These are phyloP conservation scores for Poecilia gillii DNA, from an alignment of 2,797 vertebrate species.

Conservation along the genomic window DNA sequence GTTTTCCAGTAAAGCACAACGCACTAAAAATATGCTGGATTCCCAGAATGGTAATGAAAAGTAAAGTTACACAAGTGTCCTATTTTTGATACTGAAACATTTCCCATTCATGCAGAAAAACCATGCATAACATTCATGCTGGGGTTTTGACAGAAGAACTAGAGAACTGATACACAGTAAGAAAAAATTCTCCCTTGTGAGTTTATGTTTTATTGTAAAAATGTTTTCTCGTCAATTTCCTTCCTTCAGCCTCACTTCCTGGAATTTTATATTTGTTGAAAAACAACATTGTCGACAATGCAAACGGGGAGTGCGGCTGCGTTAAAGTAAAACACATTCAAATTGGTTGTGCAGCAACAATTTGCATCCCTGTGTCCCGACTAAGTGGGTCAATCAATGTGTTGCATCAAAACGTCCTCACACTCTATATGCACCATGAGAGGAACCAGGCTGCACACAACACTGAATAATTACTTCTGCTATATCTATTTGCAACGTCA, in stretches of 20 bases:
- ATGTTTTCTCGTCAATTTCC: not conserved
- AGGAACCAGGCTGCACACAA: slow-evolving; percentile 3
- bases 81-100: slow-evolving; percentile 40
- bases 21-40: slow-evolving; percentile 45
- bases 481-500: not conserved
- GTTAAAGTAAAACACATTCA: slow-evolving; percentile 40
- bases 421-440: slow-evolving; percentile 28
- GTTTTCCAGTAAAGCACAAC: slow-evolving; percentile 28
- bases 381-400: slow-evolving; percentile 54
- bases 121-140: not conserved
- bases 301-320: slow-evolving; percentile 5
- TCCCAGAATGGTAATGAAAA: slow-evolving; percentile 35
- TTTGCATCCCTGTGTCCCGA: slow-evolving; percentile 40
- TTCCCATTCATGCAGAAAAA: slow-evolving; percentile 19
- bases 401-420: slow-evolving; percentile 25
- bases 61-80: slow-evolving; percentile 29
- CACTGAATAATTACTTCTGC: not conserved
- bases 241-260: slow-evolving; percentile 1
- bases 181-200: not conserved
- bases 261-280: not conserved
- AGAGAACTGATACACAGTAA: not conserved
- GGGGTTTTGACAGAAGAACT: not conserved
- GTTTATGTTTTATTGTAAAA: not conserved
- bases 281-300: not conserved
- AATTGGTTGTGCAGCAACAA: slow-evolving; percentile 62